A percentile compares a stretch with the other conserved stretches of the same genome.
Conservation (phyloP, 1,140 invertebrate genomes). For the Zelostemma sp. region DNA sequence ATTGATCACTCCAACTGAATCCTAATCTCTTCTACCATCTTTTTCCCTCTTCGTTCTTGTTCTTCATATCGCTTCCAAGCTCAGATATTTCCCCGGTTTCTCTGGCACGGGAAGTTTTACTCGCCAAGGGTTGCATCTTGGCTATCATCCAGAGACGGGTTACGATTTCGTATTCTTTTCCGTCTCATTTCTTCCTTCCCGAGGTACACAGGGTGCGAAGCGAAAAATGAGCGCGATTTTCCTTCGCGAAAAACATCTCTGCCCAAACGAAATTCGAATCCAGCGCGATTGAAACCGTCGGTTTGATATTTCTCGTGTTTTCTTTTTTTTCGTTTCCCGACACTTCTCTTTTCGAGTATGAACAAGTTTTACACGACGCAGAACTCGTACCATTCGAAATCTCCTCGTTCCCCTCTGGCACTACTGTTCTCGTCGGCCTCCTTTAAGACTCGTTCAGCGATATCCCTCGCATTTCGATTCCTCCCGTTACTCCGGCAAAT, state of each 20-base stretch:
- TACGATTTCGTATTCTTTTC: slow-evolving; percentile 48
- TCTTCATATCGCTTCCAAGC: slow-evolving; percentile 27
- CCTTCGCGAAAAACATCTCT: neutral
- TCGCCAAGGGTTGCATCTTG: slow-evolving; percentile 56
- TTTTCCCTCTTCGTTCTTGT: slow-evolving; percentile 2
- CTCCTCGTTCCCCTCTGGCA: slow-evolving; percentile 14
- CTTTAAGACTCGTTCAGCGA: slow-evolving; percentile 14
- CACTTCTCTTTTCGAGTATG: slow-evolving; percentile 20
- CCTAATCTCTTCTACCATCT: slow-evolving; percentile 35
- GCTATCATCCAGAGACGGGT: slow-evolving; percentile 55
- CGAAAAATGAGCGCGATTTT: neutral
- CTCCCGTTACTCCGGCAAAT: slow-evolving; percentile 10
- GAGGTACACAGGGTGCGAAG: neutral
- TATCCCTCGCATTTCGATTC: slow-evolving; percentile 25
- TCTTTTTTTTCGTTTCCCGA: slow-evolving; percentile 21
- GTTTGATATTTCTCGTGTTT: no score
- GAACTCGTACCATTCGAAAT: slow-evolving; percentile 31
- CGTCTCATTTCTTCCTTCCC: slow-evolving; percentile 20
- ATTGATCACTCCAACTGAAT: slow-evolving; percentile 41
- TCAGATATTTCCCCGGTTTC: slow-evolving; percentile 34
- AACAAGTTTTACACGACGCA: slow-evolving; percentile 35
- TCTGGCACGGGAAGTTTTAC: slow-evolving; percentile 52
- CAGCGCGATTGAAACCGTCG: no score
- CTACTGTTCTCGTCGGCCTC: slow-evolving; percentile 7
- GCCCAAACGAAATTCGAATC: neutral